phyloP scores from a whole-genome alignment of 2,797 vertebrate genomes.

The Pipistrellus pipistrellus region DNA sequence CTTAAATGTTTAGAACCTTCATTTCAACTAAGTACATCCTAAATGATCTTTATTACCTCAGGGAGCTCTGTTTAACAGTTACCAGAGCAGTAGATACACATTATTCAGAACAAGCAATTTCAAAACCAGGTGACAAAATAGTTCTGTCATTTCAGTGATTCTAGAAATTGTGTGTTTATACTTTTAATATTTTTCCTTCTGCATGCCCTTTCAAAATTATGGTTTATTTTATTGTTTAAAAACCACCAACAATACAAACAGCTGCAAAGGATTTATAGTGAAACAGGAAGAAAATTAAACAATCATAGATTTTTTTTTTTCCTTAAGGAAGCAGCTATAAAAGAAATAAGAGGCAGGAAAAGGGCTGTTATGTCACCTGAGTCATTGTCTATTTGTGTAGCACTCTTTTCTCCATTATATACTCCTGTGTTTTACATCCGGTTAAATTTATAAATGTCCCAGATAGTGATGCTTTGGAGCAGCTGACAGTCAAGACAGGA shows the following conservation, averaged over 20 bases:
- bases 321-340: constrained; percentile 68
- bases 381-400: constrained; percentile 60
- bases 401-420: neutral
- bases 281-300: constrained; percentile 42
- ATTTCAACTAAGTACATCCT: constrained; percentile 34
- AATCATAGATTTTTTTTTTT: constrained; percentile 28
- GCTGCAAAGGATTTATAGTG: constrained; percentile 49
- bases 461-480: neutral
- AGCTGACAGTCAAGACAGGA: no score
- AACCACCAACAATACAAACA: constrained; percentile 54
- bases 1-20: constrained; percentile 55
- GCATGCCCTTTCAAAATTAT: neutral
- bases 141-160: constrained; percentile 34
- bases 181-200: constrained; percentile 30
- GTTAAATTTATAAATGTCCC: constrained; percentile 16
- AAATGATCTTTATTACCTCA: constrained; percentile 51
- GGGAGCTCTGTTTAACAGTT: constrained; percentile 67
- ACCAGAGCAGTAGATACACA: constrained; percentile 32
- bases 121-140: neutral
- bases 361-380: constrained; percentile 14
- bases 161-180: neutral
- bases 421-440: neutral
- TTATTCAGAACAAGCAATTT: constrained; percentile 62
- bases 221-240: constrained; percentile 16
- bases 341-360: constrained; percentile 64